Conservation (phyloP, 2,797 vertebrate genomes). For the Hipposideros larvatus region DNA sequence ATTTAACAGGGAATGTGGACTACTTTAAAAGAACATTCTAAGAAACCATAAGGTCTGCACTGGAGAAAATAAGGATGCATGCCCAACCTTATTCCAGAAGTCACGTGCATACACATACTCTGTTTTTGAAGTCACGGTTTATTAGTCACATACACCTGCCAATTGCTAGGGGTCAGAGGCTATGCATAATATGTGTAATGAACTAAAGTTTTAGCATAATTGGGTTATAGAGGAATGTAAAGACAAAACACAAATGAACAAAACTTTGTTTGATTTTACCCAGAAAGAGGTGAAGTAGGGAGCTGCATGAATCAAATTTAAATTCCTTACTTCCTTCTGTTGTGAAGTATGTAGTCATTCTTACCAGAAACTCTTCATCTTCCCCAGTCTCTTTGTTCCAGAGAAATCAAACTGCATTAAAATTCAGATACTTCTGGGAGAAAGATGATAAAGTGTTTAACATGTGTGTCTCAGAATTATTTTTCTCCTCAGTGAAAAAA, state of each 20-base stretch:
- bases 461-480: not conserved
- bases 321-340: not conserved
- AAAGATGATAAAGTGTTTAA: not conserved
- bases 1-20: not conserved
- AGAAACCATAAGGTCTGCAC: not conserved
- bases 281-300: not conserved
- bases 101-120: not conserved
- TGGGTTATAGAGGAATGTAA: not conserved
- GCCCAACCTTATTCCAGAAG: not conserved
- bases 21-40: not conserved
- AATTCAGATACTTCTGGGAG: slow-evolving; percentile 63
- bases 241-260: not conserved
- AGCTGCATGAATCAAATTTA: not conserved
- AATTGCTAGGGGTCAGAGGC: not conserved
- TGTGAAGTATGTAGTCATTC: not conserved
- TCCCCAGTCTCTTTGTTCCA: not conserved
- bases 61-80: not conserved
- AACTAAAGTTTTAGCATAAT: slow-evolving; percentile 19
- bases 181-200: not conserved
- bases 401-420: slow-evolving; percentile 57
- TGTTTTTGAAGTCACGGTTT: not conserved
- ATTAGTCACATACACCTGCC: not conserved
- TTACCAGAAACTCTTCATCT: slow-evolving; percentile 22
- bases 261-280: slow-evolving; percentile 26
- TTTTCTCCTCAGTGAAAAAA: slow-evolving; percentile 50